Base-by-base conservation (phyloP, 2,888 invertebrate species). In the Pelosia muscerda region DNA sequence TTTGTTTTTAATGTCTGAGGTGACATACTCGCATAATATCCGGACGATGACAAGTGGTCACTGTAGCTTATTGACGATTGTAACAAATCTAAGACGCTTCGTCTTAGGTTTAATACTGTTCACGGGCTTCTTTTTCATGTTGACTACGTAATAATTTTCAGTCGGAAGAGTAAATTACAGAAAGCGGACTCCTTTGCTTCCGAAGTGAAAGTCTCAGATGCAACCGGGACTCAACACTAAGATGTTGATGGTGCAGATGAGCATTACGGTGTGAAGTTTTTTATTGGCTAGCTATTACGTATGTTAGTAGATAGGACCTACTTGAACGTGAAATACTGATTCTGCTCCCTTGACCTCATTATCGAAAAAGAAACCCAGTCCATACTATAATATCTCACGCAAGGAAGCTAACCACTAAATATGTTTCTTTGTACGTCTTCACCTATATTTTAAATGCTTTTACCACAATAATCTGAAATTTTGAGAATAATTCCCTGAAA, bases 401-500 rank as follows among this genome's bases (percentile, higher is more conserved):
- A 19, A 19, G 42, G 42, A 42, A 42, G 2, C 6, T 1, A 42
- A 19, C 1, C 19, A 42, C 19, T 1, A 42, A 42, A 42, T 19
- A 15, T 38, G 42, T 42, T 42, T 42, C 1, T 19, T 42, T 42
- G 6, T 15, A 15, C 3, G 19, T 19, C 19, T 6, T 13, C 15
- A 15, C 19, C 42, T 42, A 19, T 11, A 42, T 6, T 42, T 42
- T 42, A 49, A n/a, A n/a, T 11, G 42, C 8, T 19, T 42, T 1
- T 19, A 42, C 49, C 49, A 49, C 49, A 42, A 38, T 4, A 5
- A 4, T 38, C 42, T 42, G 19, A 42, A 19, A 55, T 23, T 55
- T 55, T 55, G 15, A 55, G 13, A 25, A n/a, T 55, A 23, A 55
- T 55, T 55, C n/a, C 49, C n/a, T n/a, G n/a, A 49, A 59, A 59